Evolutionary conservation across 1,140 invertebrate species (phyloP).

Genomic region (Sminthurides bifidus): DNA sequence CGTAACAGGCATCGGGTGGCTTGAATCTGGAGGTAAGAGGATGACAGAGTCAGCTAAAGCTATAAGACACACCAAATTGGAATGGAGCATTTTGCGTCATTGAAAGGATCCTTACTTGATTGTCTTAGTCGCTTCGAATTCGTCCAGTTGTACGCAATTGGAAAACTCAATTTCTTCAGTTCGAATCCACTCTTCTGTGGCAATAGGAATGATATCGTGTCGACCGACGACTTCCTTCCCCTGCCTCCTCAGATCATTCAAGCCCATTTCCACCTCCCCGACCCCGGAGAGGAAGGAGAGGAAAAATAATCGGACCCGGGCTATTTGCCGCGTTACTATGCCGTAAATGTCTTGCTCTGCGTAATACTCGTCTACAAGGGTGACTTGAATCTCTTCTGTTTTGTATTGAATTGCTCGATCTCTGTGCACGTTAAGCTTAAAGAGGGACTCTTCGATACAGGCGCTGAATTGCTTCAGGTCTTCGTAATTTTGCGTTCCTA

Average conservation of each 20-base stretch:
- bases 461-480: conserved; percentile 83
- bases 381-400: conserved; percentile 95
- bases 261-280: conserved; percentile 67
- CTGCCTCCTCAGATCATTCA: conserved; percentile 92
- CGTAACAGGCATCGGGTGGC: conserved; percentile 96
- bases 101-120: conserved; percentile 56
- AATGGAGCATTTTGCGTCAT: conserved; percentile 13
- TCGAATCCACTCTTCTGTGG: conserved; percentile 98
- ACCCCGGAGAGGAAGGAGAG: conserved; percentile 29
- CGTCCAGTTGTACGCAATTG: conserved; percentile 78
- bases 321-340: conserved; percentile 79
- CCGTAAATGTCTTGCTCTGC: conserved; percentile 83
- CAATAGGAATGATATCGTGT: conserved; percentile 97
- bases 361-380: conserved; percentile 89
- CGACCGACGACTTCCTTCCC: conserved; percentile 97
- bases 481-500: conserved; percentile 78
- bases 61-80: background rate
- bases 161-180: conserved; percentile 92
- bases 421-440: conserved; percentile 65
- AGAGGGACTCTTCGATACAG: conserved; percentile 79
- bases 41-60: background rate
- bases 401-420: conserved; percentile 88
- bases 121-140: conserved; percentile 78
- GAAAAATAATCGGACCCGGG: conserved; percentile 45
- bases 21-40: conserved; percentile 57